Conservation (phyloP, 2,113 vertebrate species). For the human (Homo sapiens) region GRCh38 chr20:52304001-52304500, state of each 20-base stretch:
- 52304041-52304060: neutral
- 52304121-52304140: neutral
- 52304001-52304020: neutral
- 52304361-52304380: neutral
- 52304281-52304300: neutral
- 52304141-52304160: neutral
- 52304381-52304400: neutral
- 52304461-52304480: neutral
- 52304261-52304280: neutral
- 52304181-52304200: neutral
- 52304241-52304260: neutral
- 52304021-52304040: neutral
- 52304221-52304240: neutral
- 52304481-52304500: neutral
- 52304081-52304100: neutral
- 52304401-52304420: neutral
- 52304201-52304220: neutral
- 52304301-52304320: neutral
- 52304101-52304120: neutral
- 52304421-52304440: neutral
- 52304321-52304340: fast-evolving
- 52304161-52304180: neutral
- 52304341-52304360: neutral
- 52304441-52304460: no score
- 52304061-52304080: no score